Conservation (phyloP, 2,888 invertebrate species). For the Plebejus anna region DNA sequence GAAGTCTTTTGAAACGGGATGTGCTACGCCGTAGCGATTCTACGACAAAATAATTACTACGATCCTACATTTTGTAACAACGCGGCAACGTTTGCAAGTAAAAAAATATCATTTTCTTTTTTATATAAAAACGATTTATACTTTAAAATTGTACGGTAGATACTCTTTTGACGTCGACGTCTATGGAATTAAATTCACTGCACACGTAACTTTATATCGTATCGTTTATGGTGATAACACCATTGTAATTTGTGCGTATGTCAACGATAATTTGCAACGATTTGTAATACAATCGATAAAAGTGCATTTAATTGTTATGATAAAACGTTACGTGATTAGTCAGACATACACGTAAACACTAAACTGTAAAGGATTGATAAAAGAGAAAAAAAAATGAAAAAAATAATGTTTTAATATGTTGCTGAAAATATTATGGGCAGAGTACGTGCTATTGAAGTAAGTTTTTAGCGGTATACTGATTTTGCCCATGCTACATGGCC, state of each 20-base stretch:
- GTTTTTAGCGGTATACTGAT: no score
- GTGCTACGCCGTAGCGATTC: conserved; percentile 4
- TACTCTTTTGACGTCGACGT: background rate
- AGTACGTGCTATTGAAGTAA: no score
- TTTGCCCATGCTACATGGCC: no score
- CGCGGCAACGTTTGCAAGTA: background rate
- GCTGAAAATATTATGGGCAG: no score
- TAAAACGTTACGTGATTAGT: background rate
- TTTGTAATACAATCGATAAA: background rate
- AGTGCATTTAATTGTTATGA: background rate
- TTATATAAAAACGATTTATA: no score
- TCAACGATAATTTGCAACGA: background rate
- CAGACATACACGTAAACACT: no score
- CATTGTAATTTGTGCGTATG: background rate
- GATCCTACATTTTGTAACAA: background rate
- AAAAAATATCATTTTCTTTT: no score
- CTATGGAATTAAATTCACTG: background rate
- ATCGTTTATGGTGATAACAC: background rate
- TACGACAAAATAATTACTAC: background rate
- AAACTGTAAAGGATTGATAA: no score
- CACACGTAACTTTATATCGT: background rate
- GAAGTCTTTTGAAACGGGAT: background rate
- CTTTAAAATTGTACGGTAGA: background rate
- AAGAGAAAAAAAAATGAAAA: background rate
- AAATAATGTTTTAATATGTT: no score